phyloP scores from a whole-genome alignment of 1,140 invertebrate species.

The Tetraneura akinire region DNA sequence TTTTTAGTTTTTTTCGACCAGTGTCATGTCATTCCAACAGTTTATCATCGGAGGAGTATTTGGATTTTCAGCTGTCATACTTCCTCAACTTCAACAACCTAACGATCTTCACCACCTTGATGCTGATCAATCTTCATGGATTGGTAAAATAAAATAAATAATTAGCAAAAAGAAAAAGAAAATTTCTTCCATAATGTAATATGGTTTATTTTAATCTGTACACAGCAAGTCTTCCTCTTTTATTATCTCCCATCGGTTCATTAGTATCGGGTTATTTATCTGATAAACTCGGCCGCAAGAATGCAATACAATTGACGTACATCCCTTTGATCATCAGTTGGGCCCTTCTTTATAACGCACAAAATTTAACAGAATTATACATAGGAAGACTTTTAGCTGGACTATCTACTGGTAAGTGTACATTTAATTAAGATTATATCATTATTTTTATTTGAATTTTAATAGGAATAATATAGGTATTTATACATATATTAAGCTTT shows the following conservation, averaged over 20 bases:
- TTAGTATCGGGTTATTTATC: slow-evolving; percentile 63
- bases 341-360: slow-evolving; percentile 62
- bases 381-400: slow-evolving; percentile 61
- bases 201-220: slow-evolving; percentile 51
- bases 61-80: slow-evolving; percentile 30
- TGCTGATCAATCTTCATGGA: slow-evolving; percentile 42
- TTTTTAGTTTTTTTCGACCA: slow-evolving; percentile 2
- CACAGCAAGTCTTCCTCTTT: slow-evolving; percentile 64
- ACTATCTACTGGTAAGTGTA: slow-evolving; percentile 56
- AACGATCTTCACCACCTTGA: neutral
- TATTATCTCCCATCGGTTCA: slow-evolving; percentile 63
- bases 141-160: slow-evolving; percentile 17
- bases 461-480: no score
- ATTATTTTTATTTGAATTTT: no score
- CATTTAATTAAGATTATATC: no score
- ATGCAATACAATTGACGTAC: slow-evolving; percentile 62
- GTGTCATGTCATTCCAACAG: slow-evolving; percentile 35
- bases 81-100: slow-evolving; percentile 31
- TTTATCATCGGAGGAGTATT: slow-evolving; percentile 16
- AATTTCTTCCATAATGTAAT: no score
- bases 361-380: slow-evolving; percentile 60
- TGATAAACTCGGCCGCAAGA: slow-evolving; percentile 68
- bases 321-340: slow-evolving; percentile 62
- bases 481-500: no score
- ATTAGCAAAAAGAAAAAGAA: no score